These are phyloP conservation scores for Tautogolabrus adspersus DNA, from an alignment of 2,113 vertebrate species.

Conservation along the genomic window DNA sequence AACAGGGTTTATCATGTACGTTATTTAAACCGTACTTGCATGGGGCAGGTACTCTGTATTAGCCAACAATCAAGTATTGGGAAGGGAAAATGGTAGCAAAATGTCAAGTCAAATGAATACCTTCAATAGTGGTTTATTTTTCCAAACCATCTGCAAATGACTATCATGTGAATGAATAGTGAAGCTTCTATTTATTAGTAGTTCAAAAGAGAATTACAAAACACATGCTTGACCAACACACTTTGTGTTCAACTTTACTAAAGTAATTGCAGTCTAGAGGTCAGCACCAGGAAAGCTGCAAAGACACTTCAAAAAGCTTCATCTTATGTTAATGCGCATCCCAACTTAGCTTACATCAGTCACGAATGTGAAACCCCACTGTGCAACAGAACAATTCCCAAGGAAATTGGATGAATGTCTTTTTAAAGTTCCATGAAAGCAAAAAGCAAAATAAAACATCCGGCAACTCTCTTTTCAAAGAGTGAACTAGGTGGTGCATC, in stretches of 20 bases:
- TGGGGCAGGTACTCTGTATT: neutral
- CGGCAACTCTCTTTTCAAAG: slow-evolving; percentile 57
- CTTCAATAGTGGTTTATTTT: neutral
- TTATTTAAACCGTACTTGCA: neutral
- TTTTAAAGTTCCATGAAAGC: slow-evolving; percentile 48
- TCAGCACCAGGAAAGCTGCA: slow-evolving; percentile 16
- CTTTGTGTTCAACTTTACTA: slow-evolving; percentile 11
- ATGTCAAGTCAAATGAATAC: neutral
- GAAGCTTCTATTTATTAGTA: neutral
- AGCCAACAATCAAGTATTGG: neutral
- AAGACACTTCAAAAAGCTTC: slow-evolving; percentile 36
- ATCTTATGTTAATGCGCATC: slow-evolving; percentile 58
- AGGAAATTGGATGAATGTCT: slow-evolving; percentile 38
- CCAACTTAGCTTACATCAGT: slow-evolving; percentile 52
- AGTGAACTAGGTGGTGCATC: slow-evolving; percentile 55
- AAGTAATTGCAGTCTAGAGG: slow-evolving; percentile 21
- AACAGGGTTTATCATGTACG: too few species aligned
- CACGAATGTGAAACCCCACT: slow-evolving; percentile 30
- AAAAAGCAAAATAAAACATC: slow-evolving; percentile 13
- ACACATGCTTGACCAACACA: slow-evolving; percentile 7
- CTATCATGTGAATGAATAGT: neutral
- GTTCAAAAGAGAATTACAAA: neutral
- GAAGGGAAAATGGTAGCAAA: neutral
- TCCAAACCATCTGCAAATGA: neutral
- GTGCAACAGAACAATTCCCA: slow-evolving; percentile 41